phyloP scores from a whole-genome alignment of 2,888 invertebrate genomes.

The Pandemis heparana region DNA sequence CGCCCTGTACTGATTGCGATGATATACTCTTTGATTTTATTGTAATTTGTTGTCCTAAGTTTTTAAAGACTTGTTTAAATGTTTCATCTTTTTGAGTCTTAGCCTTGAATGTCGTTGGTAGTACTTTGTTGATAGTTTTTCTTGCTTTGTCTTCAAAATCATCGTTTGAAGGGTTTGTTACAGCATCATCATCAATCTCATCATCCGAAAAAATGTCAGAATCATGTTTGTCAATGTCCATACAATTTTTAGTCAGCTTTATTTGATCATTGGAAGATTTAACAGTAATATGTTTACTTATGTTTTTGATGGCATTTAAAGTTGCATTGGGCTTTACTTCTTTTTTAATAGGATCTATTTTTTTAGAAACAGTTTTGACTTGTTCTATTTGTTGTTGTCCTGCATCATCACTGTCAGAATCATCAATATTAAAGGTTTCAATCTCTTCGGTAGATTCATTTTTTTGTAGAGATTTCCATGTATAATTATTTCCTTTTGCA shows the following conservation, averaged over 20 bases:
- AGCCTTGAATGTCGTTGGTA: conserved; percentile 46
- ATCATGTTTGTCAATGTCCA: conserved; percentile 37
- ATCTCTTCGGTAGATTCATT: conserved; percentile 61
- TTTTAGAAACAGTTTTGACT: conserved; percentile 43
- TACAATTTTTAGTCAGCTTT: conserved; percentile 33
- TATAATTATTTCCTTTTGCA: conserved; percentile 47
- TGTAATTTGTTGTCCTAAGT: conserved; percentile 70
- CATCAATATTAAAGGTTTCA: conserved; percentile 77
- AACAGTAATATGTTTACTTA: conserved; percentile 66
- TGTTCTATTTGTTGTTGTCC: conserved; percentile 34
- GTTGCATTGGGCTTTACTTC: conserved; percentile 15
- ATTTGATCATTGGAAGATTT: conserved; percentile 57
- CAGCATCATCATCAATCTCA: conserved; percentile 31
- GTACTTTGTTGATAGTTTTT: conserved; percentile 34
- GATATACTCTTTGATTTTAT: conserved; percentile 63
- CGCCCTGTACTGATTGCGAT: conserved; percentile 48
- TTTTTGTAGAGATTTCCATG: conserved; percentile 50
- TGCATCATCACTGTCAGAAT: conserved; percentile 74
- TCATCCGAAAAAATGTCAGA: conserved; percentile 47
- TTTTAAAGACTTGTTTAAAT: conserved; percentile 66
- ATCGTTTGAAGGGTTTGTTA: conserved; percentile 6
- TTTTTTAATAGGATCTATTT: conserved; percentile 45
- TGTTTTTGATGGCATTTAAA: conserved; percentile 54
- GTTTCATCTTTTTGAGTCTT: conserved; percentile 52
- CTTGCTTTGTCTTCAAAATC: conserved; percentile 17